phyloP scores from a whole-genome alignment of 2,113 vertebrate genomes.

The Cryptomyrus ogoouensis region DNA sequence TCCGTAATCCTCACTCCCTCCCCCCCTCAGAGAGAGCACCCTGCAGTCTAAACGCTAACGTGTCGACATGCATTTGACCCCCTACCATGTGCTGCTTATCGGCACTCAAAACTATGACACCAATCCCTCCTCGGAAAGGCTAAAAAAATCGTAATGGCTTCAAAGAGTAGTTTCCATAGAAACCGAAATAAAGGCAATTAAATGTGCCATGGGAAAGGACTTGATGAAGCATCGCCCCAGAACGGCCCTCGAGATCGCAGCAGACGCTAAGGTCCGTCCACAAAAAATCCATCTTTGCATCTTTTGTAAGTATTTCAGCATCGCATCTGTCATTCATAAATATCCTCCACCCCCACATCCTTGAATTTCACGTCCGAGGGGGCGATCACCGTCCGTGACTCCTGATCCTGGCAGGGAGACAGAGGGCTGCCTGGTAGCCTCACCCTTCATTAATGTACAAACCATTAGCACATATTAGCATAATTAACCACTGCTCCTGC shows the following conservation, averaged over 20 bases:
- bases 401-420: neutral
- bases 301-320: neutral
- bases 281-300: neutral
- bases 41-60: slow-evolving; percentile 24
- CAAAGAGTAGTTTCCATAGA: slow-evolving; percentile 62
- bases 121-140: slow-evolving; percentile 41
- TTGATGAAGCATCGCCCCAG: slow-evolving; percentile 51
- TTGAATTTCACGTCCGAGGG: neutral
- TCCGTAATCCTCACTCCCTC: slow-evolving; percentile 4
- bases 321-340: neutral
- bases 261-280: slow-evolving; percentile 26
- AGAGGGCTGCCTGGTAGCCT: neutral
- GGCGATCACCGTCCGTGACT: neutral
- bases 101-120: slow-evolving; percentile 36
- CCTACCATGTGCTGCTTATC: slow-evolving; percentile 31
- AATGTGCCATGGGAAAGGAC: slow-evolving; percentile 36
- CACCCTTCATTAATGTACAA: slow-evolving; percentile 12
- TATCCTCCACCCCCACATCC: neutral
- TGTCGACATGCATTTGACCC: slow-evolving; percentile 30
- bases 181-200: slow-evolving; percentile 64
- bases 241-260: slow-evolving; percentile 51
- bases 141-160: slow-evolving; percentile 41
- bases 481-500: slow-evolving; percentile 29
- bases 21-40: slow-evolving; percentile 9
- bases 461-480: slow-evolving; percentile 32